Conservation (phyloP, 2,888 invertebrate species). For the Silvanus unidentatus region DNA sequence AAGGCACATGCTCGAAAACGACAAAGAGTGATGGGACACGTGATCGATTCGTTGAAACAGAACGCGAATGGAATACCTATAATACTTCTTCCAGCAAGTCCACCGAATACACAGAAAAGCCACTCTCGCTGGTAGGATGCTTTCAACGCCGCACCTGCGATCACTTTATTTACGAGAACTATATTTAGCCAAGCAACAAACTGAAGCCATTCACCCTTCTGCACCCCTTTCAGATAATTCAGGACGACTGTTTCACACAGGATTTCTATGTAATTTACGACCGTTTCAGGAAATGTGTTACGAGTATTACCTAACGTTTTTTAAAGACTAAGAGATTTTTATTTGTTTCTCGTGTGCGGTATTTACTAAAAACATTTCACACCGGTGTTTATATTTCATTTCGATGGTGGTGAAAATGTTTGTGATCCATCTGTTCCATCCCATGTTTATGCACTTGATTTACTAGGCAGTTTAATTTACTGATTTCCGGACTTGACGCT, state of each 20-base stretch:
- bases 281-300: slow-evolving; percentile 25
- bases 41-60: slow-evolving; percentile 11
- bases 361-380: no score
- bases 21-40: neutral
- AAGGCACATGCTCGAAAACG: no score
- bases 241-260: slow-evolving; percentile 18
- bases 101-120: neutral
- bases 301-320: neutral
- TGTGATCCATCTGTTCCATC: no score
- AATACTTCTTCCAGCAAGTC: neutral
- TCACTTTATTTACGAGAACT: slow-evolving; percentile 31
- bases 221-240: slow-evolving; percentile 21
- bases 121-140: slow-evolving; percentile 15
- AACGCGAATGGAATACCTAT: slow-evolving; percentile 10
- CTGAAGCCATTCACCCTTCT: slow-evolving; percentile 24
- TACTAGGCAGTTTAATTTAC: no score
- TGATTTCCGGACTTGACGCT: no score
- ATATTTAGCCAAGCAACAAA: slow-evolving; percentile 23
- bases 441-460: no score
- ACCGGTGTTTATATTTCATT: no score
- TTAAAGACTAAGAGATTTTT: no score
- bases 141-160: slow-evolving; percentile 33
- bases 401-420: no score
- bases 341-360: no score
- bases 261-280: slow-evolving; percentile 28